A percentile compares a stretch with the other conserved stretches of the same genome.
These are phyloP conservation scores for Candoia aspera DNA, from an alignment of 2,113 vertebrate species.

Conservation along the genomic window DNA sequence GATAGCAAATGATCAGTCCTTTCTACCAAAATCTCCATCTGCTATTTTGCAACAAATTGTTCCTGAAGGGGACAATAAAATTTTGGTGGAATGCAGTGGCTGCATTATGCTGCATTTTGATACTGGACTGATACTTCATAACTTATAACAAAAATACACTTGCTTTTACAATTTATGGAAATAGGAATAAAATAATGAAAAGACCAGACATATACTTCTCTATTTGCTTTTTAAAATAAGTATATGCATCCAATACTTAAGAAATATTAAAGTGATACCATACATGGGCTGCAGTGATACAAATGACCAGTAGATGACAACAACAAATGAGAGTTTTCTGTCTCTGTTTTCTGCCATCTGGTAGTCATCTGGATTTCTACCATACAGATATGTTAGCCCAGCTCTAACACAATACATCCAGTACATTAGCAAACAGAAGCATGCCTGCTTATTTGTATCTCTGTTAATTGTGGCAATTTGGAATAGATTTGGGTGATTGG, in stretches of 20 bases:
- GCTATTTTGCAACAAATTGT: slow-evolving; percentile 5
- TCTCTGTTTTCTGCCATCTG: not conserved
- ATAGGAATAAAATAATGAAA: not conserved
- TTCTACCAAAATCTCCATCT: not conserved
- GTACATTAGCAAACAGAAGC: not conserved
- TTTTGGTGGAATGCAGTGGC: not conserved
- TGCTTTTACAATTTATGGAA: not conserved
- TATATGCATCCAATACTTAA: not conserved
- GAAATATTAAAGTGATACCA: not conserved
- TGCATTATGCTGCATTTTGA: not conserved
- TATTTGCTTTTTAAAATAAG: not conserved
- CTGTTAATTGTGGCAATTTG: not conserved
- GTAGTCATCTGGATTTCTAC: not conserved
- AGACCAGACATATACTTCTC: not conserved
- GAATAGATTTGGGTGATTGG: not conserved
- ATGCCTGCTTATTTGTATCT: not conserved
- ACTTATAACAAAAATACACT: not conserved
- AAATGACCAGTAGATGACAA: not conserved
- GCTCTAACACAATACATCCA: not conserved
- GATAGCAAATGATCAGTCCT: slow-evolving; percentile 15
- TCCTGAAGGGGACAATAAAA: not conserved
- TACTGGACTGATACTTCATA: slow-evolving; percentile 3
- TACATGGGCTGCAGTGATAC: not conserved
- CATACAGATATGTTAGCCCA: not conserved
- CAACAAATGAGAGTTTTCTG: not conserved